Conservation (phyloP, 1,140 invertebrate species). For the Euglossa dilemma region DNA sequence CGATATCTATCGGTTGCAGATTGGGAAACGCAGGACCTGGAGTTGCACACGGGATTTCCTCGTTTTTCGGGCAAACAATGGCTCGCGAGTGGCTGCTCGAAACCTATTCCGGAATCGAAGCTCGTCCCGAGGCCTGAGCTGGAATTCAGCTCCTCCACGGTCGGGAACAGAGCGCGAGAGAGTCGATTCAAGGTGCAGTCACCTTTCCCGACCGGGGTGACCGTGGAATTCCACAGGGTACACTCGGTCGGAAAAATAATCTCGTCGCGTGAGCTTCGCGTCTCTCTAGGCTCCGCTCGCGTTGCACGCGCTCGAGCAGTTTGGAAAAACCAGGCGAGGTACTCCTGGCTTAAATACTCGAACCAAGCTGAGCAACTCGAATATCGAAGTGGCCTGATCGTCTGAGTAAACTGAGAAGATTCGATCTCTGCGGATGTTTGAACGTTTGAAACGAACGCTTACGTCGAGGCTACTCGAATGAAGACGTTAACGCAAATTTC, state of each 20-base stretch:
- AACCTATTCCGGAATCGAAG: constrained; percentile 51
- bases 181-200: constrained; percentile 75
- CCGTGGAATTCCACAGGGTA: constrained; percentile 73
- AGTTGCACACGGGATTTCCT: not conserved
- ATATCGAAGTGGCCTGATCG: too few relatives aligned
- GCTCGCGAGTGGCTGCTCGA: constrained; percentile 15
- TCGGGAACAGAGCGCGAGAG: constrained; percentile 30
- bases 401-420: too few relatives aligned
- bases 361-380: too few relatives aligned
- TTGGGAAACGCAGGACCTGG: not conserved
- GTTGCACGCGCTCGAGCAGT: too few relatives aligned
- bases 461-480: too few relatives aligned
- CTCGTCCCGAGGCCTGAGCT: constrained; percentile 35
- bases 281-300: constrained; percentile 33
- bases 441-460: too few relatives aligned
- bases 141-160: constrained; percentile 64
- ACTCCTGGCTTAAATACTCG: too few relatives aligned
- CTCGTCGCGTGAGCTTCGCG: constrained; percentile 55
- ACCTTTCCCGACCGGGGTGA: constrained; percentile 71
- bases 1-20: not conserved
- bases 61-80: not conserved
- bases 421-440: too few relatives aligned
- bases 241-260: constrained; percentile 72
- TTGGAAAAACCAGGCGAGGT: too few relatives aligned
- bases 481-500: too few relatives aligned